Evolutionary conservation across 2,797 vertebrate genomes (phyloP), one percentile per base, ranked within the genome.

Genomic region (Vespertilio murinus): DNA sequence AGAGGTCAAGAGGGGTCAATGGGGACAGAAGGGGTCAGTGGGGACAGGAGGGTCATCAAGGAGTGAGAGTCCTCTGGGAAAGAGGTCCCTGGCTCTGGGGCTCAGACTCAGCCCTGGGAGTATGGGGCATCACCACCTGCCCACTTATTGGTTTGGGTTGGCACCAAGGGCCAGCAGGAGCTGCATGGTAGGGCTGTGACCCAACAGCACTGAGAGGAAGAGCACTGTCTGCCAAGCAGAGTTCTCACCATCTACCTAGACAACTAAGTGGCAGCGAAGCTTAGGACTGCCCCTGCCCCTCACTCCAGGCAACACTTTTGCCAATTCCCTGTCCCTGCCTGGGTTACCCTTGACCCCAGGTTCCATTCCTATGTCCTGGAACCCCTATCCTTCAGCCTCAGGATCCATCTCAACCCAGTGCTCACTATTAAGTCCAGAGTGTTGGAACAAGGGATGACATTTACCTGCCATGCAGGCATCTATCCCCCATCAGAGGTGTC

Each of bases 71-170:
- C 35, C 42, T 71, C 74, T 75, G 18, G 25, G n/a, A 28, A 74
- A n/a, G 49, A 75, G 5, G 69, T 30, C n/a, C 25, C 45, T 73
- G 74, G 80, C 9, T 82, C 40, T n/a, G 8, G 67, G 47, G 40
- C 70, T 78, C 64, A 17, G 74, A n/a, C 6, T 67, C 14, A 5
- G n/a, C 4, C 25, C 73, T 40, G 23, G 61, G 74, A 65, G 25
- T 4, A 35, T 25, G 38, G 38, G 59, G 10, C 54, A 14, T 16
- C 22, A 0, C 22, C 30, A 4, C 5, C n/a, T 61, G 40, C 59
- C 40, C 54, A 92, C 98, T 97, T 96, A 98, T 98, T 98, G 98
- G 96, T 98, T 98, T 35, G 98, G 98, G 87, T 98, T 96, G 98
- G 98, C 98, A 18, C 98, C 98, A 38, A 96, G 97, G 67, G 94